phyloP scores from a whole-genome alignment of 2,888 invertebrate genomes.

The Hirtodrosophila cameraria region DNA sequence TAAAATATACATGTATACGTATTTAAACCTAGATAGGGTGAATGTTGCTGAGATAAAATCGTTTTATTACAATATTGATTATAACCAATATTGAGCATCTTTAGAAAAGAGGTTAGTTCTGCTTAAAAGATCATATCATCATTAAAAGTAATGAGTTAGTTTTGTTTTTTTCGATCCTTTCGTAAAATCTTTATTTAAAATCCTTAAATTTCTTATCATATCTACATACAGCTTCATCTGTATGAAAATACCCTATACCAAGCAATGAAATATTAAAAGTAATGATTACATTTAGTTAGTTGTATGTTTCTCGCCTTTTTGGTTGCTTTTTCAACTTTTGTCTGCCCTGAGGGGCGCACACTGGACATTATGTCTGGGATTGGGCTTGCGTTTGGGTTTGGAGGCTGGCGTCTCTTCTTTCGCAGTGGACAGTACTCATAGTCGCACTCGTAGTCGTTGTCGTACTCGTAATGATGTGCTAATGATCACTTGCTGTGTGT shows the following conservation, averaged over 20 bases:
- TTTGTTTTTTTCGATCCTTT: too few species aligned
- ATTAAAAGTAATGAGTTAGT: too few species aligned
- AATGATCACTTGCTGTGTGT: slow-evolving; percentile 57
- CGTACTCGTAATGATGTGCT: slow-evolving; percentile 74
- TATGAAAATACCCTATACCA: not conserved
- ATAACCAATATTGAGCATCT: too few species aligned
- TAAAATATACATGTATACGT: too few species aligned
- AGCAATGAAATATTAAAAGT: slow-evolving; percentile 16
- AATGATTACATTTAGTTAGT: slow-evolving; percentile 11
- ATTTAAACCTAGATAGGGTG: too few species aligned
- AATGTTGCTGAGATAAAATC: too few species aligned
- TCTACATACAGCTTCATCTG: not conserved
- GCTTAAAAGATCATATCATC: too few species aligned
- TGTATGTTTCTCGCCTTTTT: not conserved
- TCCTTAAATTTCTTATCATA: not conserved
- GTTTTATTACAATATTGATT: too few species aligned
- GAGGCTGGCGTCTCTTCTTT: not conserved
- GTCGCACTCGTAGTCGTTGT: too few species aligned
- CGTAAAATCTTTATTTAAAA: too few species aligned
- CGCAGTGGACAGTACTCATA: slow-evolving; percentile 34
- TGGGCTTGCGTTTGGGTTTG: not conserved
- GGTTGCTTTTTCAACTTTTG: not conserved
- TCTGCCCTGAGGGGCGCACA: slow-evolving; percentile 7
- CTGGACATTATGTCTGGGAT: slow-evolving; percentile 7
- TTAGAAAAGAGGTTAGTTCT: too few species aligned